Conservation (phyloP, 2,888 invertebrate genomes). For the Cristatella mucedo region DNA sequence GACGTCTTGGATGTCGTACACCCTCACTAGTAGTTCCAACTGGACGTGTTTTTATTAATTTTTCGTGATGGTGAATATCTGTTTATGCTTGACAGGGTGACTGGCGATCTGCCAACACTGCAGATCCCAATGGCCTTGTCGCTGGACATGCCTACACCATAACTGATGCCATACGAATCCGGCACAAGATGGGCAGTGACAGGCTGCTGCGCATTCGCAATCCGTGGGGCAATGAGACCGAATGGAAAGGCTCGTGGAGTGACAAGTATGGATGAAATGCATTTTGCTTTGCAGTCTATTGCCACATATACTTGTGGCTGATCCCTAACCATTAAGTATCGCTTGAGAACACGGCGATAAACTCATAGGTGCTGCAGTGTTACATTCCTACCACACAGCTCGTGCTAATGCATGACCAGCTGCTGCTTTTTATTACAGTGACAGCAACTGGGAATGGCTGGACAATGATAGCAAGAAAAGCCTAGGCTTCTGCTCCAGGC, state of each 20-base stretch:
- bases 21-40: no score
- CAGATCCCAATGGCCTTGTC: conserved; percentile 39
- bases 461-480: conserved; percentile 29
- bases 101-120: conserved; percentile 30
- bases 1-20: no score
- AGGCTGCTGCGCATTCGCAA: conserved; percentile 38
- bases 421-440: conserved; percentile 24
- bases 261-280: conserved; percentile 26
- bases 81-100: conserved; percentile 28
- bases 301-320: no score
- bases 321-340: no score
- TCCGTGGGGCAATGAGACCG: conserved; percentile 41
- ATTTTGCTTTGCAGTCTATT: no score
- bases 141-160: conserved; percentile 42
- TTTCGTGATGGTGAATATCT: no score
- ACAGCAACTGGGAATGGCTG: conserved; percentile 37
- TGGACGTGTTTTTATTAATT: no score
- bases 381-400: no score
- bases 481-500: conserved; percentile 26
- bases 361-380: no score
- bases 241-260: conserved; percentile 42
- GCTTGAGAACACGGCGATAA: no score
- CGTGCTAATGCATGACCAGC: no score
- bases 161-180: conserved; percentile 34
- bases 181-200: conserved; percentile 19